Percentiles rank a stretch among this genome's conserved stretches.
These are phyloP conservation scores for Harpalus rufipes DNA, from an alignment of 2,888 invertebrate genomes.

Conservation along the genomic window DNA sequence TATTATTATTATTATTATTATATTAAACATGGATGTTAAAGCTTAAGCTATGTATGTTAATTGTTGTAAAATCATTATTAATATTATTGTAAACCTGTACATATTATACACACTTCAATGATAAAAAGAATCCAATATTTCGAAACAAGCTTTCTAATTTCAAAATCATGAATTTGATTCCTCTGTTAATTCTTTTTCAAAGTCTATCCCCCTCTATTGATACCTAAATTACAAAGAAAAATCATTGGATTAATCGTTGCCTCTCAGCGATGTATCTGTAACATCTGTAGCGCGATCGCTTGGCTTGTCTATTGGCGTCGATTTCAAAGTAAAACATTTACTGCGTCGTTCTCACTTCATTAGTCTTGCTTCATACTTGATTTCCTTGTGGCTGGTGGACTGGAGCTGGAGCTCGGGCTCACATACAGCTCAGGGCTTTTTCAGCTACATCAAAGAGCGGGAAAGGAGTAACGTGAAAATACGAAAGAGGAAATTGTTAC, in stretches of 20 bases:
- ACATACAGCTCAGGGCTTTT: not conserved
- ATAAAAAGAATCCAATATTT: too few species aligned
- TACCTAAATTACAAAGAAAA: not conserved
- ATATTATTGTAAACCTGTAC: too few species aligned
- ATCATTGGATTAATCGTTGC: not conserved
- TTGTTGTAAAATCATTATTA: too few species aligned
- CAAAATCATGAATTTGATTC: not conserved
- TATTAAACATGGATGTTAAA: too few species aligned
- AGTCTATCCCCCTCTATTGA: not conserved
- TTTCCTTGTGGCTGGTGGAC: not conserved
- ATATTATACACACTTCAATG: too few species aligned
- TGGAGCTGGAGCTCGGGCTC: not conserved
- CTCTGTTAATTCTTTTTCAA: not conserved
- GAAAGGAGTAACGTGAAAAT: not conserved
- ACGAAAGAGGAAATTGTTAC: not conserved
- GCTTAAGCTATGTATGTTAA: too few species aligned
- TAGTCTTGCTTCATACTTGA: slow-evolving; percentile 30
- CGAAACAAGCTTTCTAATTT: too few species aligned
- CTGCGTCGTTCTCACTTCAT: slow-evolving; percentile 19
- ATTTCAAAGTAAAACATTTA: slow-evolving; percentile 17
- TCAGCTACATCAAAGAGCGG: slow-evolving; percentile 11
- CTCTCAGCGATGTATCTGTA: too few species aligned
- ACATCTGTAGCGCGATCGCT: not conserved
- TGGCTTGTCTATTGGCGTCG: not conserved
- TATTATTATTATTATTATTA: too few species aligned